Base-by-base conservation (phyloP, 2,797 vertebrate species). In the Thripadectes ignobilis region DNA sequence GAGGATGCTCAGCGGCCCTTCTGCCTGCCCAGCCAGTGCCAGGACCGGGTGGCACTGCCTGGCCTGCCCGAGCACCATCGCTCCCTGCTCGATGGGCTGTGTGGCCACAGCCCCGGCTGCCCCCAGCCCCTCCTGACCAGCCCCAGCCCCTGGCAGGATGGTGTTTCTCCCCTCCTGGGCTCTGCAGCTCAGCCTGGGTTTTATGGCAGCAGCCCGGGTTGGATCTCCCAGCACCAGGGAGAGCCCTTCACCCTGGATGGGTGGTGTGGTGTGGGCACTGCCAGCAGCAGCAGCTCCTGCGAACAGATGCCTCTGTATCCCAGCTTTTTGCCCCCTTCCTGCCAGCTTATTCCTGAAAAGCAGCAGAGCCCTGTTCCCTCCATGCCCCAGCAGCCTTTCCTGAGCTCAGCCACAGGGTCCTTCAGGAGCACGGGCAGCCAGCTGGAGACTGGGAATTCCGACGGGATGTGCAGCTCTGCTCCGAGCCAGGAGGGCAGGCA, bases 401-500 rank as follows among this genome's bases (percentile, higher is more conserved):
- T 2, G 0, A 52, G 67, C 45, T 66, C 48, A 3, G 29, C 91
- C 46, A 39, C 22, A 12, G 86, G 22, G 18, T 2, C 1, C 19
- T 65, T 78, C 0, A 16, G 71, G 67, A 87, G 26, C n/a, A 8
- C 32, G 1, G 0, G n/a, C 55, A 65, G 36, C 29, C 5, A 2
- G 0, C 27, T n/a, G 77, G 89, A 92, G 74, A 54, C 20, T 4
- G 48, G 4, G 29, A 67, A 20, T 46, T 76, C 85, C 54, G 51
- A 2, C 0, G 26, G 71, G 36, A 38, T 3, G 0, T 14, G 7
- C 0, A 0, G 18, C 27, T 58, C 77, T 0, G 2, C 6, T 0
- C n/a, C 22, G 72, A 41, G 71, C 59, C 68, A 45, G 63, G 81
- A 87, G 32, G 63, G 19, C 63, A 41, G 63, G 32, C 52, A 30